A percentile compares a stretch with the other conserved stretches of the same genome.
Evolutionary conservation across 2,888 invertebrate species (phyloP).

Genomic region (Phyto melanocephala): DNA sequence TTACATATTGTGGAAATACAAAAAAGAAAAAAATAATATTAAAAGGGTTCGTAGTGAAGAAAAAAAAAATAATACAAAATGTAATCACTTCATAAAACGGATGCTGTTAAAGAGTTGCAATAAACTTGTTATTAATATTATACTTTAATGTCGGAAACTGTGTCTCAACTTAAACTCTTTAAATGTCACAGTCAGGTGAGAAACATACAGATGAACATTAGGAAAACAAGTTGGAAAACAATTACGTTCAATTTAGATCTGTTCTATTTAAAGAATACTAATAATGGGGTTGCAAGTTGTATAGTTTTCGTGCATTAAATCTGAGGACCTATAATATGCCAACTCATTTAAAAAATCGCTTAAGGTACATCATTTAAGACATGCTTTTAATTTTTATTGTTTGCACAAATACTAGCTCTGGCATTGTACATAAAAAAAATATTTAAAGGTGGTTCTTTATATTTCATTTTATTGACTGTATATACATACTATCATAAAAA

Average conservation of each 20-base stretch:
- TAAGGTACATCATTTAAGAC: too few relatives aligned
- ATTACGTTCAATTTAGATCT: not conserved
- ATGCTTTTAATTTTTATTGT: too few relatives aligned
- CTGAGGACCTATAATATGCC: too few relatives aligned
- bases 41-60: constrained; percentile 8
- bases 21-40: not conserved
- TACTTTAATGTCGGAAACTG: constrained; percentile 18
- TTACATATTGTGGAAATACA: constrained; percentile 7
- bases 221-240: not conserved
- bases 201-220: not conserved
- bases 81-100: constrained; percentile 49
- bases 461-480: too few relatives aligned
- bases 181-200: constrained; percentile 9
- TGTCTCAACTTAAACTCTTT: not conserved
- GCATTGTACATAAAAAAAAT: too few relatives aligned
- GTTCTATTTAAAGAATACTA: not conserved
- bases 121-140: constrained; percentile 39
- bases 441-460: too few relatives aligned
- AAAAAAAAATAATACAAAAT: constrained; percentile 5
- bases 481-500: too few relatives aligned
- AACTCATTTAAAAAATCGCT: too few relatives aligned
- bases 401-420: too few relatives aligned
- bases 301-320: not conserved
- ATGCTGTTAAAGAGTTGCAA: constrained; percentile 56
- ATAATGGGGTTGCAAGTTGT: not conserved